Conservation (phyloP, 2,888 invertebrate genomes). For the Stenodema calcarata region DNA sequence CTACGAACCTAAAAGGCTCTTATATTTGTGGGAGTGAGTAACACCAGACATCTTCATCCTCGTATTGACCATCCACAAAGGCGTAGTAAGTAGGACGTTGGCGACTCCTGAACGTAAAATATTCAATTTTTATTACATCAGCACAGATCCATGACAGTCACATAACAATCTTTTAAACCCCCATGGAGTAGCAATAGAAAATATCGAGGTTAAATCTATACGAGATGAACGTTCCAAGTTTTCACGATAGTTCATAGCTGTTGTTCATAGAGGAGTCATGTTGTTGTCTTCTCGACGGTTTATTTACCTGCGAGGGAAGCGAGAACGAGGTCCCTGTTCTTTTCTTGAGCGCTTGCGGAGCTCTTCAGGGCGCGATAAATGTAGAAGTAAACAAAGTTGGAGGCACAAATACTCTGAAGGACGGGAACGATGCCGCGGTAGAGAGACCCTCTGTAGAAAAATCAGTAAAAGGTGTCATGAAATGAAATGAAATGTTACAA, state of each 20-base stretch:
- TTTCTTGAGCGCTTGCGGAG: constrained; percentile 61
- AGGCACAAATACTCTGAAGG: constrained; percentile 81
- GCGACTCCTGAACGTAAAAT: constrained; percentile 69
- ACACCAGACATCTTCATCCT: constrained; percentile 76
- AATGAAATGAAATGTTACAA: no score
- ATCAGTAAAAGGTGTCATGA: constrained; percentile 35
- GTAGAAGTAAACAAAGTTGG: constrained; percentile 95
- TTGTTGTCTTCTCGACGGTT: not conserved
- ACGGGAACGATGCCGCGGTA: constrained; percentile 85
- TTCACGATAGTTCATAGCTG: no score
- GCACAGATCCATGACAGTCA: no score
- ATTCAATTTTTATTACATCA: no score
- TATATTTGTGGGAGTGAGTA: constrained; percentile 56
- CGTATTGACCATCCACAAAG: constrained; percentile 92
- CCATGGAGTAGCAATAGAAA: no score
- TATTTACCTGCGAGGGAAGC: constrained; percentile 76
- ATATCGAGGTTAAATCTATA: no score
- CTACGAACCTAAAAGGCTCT: constrained; percentile 60
- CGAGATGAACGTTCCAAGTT: no score
- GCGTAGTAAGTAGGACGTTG: constrained; percentile 85
- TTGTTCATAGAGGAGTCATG: no score
- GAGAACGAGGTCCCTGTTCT: constrained; percentile 75
- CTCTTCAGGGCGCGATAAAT: constrained; percentile 84
- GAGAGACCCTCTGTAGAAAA: constrained; percentile 66
- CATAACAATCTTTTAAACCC: no score